Percentiles rank a stretch among this genome's conserved stretches.
phyloP scores from a whole-genome alignment of 2,888 invertebrate genomes.

The Odontomyia ornata region DNA sequence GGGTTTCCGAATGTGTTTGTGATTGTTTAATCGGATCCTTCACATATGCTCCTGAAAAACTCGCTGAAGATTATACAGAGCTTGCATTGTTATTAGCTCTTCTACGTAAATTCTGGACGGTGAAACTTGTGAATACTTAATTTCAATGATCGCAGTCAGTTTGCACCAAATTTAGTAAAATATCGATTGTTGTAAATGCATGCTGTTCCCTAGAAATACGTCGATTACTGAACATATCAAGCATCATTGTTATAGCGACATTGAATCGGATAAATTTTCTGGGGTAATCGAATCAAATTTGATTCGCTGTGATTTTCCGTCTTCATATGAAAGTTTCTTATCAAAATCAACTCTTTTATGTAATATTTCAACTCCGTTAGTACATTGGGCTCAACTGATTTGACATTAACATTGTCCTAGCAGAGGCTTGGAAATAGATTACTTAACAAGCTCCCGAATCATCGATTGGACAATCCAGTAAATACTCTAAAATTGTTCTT shows the following conservation, averaged over 20 bases:
- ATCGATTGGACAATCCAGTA: slow-evolving; percentile 59
- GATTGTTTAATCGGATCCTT: too few relatives aligned
- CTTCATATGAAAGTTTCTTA: neutral
- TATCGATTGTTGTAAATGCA: slow-evolving; percentile 58
- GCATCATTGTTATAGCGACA: slow-evolving; percentile 24
- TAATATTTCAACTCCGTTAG: slow-evolving; percentile 11
- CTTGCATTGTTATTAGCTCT: too few relatives aligned
- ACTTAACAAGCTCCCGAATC: slow-evolving; percentile 59
- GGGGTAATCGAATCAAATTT: neutral
- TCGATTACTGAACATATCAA: slow-evolving; percentile 52
- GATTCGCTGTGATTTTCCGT: neutral
- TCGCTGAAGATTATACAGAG: too few relatives aligned
- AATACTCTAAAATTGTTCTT: slow-evolving; percentile 58
- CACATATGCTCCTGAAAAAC: too few relatives aligned
- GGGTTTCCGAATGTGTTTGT: too few relatives aligned
- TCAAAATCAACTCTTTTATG: neutral
- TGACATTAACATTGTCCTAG: slow-evolving; percentile 57
- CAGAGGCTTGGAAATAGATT: slow-evolving; percentile 62
- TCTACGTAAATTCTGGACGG: too few relatives aligned
- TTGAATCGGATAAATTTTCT: neutral
- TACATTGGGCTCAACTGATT: slow-evolving; percentile 15
- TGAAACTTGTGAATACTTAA: too few relatives aligned
- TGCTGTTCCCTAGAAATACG: slow-evolving; percentile 59
- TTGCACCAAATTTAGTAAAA: slow-evolving; percentile 58
- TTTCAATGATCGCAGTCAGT: slow-evolving; percentile 57